phyloP scores from a whole-genome alignment of 2,888 invertebrate genomes.

The Bellardia pandia region DNA sequence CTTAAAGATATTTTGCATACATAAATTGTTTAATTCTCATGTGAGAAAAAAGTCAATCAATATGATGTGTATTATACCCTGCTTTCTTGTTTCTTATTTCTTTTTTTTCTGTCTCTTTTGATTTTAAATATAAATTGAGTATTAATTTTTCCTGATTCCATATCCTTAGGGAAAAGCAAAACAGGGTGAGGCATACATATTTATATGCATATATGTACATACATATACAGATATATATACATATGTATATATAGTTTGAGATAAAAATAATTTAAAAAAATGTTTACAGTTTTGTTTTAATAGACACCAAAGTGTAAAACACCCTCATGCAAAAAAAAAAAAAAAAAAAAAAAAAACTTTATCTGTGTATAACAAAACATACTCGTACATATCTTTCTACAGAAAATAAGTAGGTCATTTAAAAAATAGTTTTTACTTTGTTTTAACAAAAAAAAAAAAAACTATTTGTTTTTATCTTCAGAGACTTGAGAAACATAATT shows the following conservation, averaged over 20 bases:
- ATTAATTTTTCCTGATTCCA: background rate
- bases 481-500: slow-evolving; percentile 12
- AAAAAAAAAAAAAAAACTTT: background rate
- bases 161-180: background rate
- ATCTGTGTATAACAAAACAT: too few relatives aligned
- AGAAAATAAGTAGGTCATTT: slow-evolving; percentile 11
- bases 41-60: slow-evolving; percentile 21
- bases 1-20: background rate
- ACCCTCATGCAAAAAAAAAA: background rate
- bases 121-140: slow-evolving; percentile 14
- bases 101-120: background rate
- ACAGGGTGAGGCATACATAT: too few relatives aligned
- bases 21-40: background rate
- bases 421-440: too few relatives aligned
- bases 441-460: background rate
- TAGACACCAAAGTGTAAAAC: too few relatives aligned
- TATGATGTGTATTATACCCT: slow-evolving; percentile 3
- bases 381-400: background rate
- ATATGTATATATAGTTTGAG: too few relatives aligned
- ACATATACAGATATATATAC: too few relatives aligned
- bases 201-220: too few relatives aligned
- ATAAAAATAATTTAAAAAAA: too few relatives aligned
- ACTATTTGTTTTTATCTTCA: background rate
- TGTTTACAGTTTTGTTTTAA: too few relatives aligned
- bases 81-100: background rate